phyloP scores from a whole-genome alignment of 2,888 invertebrate species.

The Dasypogon diadema region DNA sequence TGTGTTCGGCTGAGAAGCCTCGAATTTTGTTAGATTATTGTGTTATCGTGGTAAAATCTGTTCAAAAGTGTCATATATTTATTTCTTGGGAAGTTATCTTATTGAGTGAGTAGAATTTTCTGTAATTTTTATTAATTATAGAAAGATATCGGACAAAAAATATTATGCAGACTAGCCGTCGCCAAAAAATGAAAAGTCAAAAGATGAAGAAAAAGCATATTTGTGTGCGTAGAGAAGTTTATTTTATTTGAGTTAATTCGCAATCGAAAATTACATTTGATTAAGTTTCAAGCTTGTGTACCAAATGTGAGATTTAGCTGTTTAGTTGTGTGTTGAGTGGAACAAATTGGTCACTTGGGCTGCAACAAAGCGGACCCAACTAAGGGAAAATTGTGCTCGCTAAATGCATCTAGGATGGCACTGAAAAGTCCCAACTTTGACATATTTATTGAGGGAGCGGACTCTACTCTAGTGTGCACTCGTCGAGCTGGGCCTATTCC shows the following conservation, averaged over 20 bases:
- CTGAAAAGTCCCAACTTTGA: background rate
- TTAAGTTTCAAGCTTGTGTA: background rate
- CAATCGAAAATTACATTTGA: slow-evolving; percentile 4
- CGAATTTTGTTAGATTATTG: slow-evolving; percentile 22
- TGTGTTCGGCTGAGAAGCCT: slow-evolving; percentile 26
- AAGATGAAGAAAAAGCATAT: background rate
- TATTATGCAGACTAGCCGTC: slow-evolving; percentile 37
- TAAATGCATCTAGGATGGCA: background rate
- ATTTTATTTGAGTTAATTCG: background rate
- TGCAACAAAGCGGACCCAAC: background rate
- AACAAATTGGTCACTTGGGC: background rate
- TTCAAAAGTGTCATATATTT: background rate
- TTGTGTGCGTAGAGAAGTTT: slow-evolving; percentile 13
- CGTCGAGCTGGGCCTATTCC: too few relatives aligned
- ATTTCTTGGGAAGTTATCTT: background rate
- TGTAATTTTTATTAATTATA: background rate
- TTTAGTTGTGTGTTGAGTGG: slow-evolving; percentile 10
- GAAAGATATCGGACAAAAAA: slow-evolving; percentile 33
- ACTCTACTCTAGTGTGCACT: too few relatives aligned
- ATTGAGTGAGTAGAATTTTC: slow-evolving; percentile 32
- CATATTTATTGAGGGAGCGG: too few relatives aligned
- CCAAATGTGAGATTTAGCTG: background rate
- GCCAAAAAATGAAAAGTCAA: slow-evolving; percentile 47
- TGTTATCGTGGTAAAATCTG: background rate
- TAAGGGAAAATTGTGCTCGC: background rate